Conservation (phyloP, 2,113 vertebrate species). For the Limanda limanda region DNA sequence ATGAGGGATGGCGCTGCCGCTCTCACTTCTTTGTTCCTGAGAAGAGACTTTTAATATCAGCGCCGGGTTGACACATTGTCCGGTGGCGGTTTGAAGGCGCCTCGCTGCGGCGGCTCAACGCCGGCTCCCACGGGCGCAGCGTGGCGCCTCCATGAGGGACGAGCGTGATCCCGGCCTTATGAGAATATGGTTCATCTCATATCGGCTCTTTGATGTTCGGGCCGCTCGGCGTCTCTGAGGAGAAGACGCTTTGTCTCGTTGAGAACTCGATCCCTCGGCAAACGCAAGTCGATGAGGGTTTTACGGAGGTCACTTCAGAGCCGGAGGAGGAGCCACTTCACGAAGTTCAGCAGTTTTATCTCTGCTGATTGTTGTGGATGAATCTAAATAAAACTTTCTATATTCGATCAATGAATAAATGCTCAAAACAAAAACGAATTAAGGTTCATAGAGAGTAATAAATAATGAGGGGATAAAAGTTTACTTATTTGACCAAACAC, state of each 20-base stretch:
- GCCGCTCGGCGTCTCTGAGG: conserved; percentile 1
- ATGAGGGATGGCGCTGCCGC: conserved; percentile 88
- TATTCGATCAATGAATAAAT: background rate
- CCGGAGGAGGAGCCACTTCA: conserved; percentile 75
- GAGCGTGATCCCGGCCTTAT: conserved; percentile 14
- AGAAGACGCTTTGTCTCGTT: conserved; percentile 24
- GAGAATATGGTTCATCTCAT: conserved; percentile 41
- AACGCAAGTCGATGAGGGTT: conserved; percentile 86
- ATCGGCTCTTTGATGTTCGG: background rate
- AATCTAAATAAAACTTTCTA: background rate
- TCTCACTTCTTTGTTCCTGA: conserved; percentile 25
- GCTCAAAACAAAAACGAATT: background rate
- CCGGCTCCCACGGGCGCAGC: background rate
- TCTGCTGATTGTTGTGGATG: background rate
- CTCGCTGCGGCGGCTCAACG: background rate
- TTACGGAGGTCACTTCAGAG: conserved; percentile 91
- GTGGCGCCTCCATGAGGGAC: background rate
- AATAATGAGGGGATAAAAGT: no score
- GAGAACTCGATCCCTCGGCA: conserved; percentile 56
- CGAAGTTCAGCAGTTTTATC: background rate
- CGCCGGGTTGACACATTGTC: conserved; percentile 34
- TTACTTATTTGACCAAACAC: no score
- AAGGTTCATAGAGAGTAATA: no score
- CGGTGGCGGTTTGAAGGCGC: conserved; percentile 1
- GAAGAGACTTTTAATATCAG: conserved; percentile 47